Conservation (phyloP, 2,888 invertebrate genomes). For the Drosophila atroscutellata region DNA sequence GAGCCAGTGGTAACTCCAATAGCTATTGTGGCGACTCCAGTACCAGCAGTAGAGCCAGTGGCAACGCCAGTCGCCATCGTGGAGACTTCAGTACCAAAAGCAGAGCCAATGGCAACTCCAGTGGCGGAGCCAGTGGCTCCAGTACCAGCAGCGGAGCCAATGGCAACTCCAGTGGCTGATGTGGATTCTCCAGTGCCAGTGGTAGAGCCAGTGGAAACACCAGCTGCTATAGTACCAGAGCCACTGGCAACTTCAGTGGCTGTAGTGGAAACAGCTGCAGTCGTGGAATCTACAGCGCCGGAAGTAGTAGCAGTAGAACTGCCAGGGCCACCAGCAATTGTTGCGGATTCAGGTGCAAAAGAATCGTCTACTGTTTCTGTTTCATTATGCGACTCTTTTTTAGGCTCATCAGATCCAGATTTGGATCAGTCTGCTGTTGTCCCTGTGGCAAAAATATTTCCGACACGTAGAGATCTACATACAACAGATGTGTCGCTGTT, state of each 20-base stretch:
- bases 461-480: slow-evolving; percentile 55
- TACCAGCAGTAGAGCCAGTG: too few species aligned
- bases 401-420: slow-evolving; percentile 14
- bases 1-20: too few species aligned
- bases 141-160: too few species aligned
- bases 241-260: background rate
- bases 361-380: background rate
- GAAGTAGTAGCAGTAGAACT: background rate
- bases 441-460: slow-evolving; percentile 64
- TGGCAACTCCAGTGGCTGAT: background rate
- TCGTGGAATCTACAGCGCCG: background rate
- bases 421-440: slow-evolving; percentile 27
- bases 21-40: too few species aligned
- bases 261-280: background rate
- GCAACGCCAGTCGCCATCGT: too few species aligned
- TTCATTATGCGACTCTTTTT: slow-evolving; percentile 8
- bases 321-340: background rate
- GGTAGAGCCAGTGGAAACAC: background rate
- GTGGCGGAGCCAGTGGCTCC: background rate
- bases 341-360: slow-evolving; percentile 9
- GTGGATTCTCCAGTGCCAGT: background rate
- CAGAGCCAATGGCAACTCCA: background rate
- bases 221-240: background rate
- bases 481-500: slow-evolving; percentile 65
- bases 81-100: too few species aligned